Conservation (phyloP, 2,113 vertebrate genomes). For the Colossoma macropomum region DNA sequence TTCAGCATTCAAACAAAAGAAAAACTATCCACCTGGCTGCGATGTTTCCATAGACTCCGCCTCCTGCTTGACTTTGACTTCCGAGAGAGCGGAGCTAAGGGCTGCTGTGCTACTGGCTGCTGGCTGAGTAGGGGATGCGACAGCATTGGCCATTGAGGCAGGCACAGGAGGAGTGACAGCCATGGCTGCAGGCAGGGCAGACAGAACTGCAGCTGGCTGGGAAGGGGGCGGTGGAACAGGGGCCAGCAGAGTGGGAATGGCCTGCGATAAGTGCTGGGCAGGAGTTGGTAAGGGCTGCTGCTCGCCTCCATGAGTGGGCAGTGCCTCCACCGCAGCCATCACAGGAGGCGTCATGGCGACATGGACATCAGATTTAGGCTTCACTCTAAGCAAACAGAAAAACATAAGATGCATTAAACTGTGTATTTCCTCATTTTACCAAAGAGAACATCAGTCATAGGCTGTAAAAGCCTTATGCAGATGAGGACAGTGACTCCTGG, state of each 20-base stretch:
- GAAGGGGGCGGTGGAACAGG: conserved; percentile 86
- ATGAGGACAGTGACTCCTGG: background rate
- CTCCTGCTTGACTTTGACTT: conserved; percentile 94
- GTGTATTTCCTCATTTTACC: background rate
- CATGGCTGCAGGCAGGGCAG: conserved; percentile 84
- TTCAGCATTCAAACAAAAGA: background rate
- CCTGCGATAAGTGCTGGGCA: conserved; percentile 87
- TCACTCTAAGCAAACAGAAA: conserved; percentile 76
- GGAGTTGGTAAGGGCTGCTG: conserved; percentile 83
- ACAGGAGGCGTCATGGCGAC: conserved; percentile 89
- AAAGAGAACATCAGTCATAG: background rate
- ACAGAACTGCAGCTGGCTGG: conserved; percentile 84
- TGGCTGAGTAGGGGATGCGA: conserved; percentile 85
- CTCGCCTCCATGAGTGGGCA: conserved; percentile 83
- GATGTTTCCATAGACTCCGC: conserved; percentile 85
- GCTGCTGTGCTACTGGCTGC: conserved; percentile 84
- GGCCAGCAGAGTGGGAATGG: conserved; percentile 85
- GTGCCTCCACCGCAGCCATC: conserved; percentile 87
- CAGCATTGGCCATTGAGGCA: conserved; percentile 82
- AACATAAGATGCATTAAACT: background rate
- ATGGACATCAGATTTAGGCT: conserved; percentile 93
- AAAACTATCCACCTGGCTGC: conserved; percentile 62
- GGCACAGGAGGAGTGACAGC: conserved; percentile 79
- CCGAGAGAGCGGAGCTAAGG: conserved; percentile 82
- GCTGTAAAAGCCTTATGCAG: background rate